phyloP scores from a whole-genome alignment of 1,140 invertebrate species.

The Papilio glaucus region DNA sequence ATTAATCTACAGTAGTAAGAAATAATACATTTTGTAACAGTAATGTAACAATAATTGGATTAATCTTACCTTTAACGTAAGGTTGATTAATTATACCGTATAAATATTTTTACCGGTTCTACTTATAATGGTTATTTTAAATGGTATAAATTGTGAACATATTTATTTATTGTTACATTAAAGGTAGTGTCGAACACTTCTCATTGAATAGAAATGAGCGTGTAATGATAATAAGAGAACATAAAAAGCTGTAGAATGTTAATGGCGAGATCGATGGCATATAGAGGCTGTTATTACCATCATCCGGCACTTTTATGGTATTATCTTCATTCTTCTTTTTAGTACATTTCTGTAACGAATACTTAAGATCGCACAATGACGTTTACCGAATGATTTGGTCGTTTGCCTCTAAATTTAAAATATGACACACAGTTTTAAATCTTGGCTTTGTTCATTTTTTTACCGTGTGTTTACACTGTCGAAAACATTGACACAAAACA shows the following conservation, averaged over 20 bases:
- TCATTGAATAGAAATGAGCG: constrained; percentile 32
- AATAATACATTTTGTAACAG: too few relatives aligned
- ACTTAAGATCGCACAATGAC: background rate
- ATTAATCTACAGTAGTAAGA: too few relatives aligned
- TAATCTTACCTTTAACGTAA: too few relatives aligned
- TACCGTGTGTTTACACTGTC: too few relatives aligned
- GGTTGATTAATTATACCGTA: too few relatives aligned
- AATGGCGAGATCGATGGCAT: constrained; percentile 23
- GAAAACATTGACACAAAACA: too few relatives aligned
- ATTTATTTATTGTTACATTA: background rate
- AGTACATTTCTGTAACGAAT: background rate
- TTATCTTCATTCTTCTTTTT: background rate
- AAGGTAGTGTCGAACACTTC: background rate
- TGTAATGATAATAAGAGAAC: constrained; percentile 25
- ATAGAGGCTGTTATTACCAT: background rate
- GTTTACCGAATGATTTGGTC: background rate
- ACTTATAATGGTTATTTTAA: background rate
- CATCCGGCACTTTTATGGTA: background rate
- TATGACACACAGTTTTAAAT: background rate
- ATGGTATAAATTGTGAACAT: background rate
- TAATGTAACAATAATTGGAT: too few relatives aligned
- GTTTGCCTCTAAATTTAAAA: background rate
- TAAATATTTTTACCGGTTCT: background rate
- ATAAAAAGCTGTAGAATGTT: constrained; percentile 35
- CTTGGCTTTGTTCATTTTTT: too few relatives aligned